These are phyloP conservation scores for Eubasilissa splendida DNA, from an alignment of 2,888 invertebrate species.

Conservation along the genomic window DNA sequence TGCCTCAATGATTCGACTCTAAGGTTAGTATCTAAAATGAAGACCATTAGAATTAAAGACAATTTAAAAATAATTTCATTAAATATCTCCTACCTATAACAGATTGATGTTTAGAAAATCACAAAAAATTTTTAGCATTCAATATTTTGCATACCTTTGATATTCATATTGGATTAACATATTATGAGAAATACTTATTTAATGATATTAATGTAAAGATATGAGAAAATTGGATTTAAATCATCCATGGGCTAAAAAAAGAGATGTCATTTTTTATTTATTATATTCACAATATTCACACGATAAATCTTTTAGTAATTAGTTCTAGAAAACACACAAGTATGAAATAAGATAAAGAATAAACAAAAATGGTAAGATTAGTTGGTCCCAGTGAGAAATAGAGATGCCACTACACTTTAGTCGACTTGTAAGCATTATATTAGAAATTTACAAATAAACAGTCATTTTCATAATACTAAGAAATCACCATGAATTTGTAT, in stretches of 20 bases:
- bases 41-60: too few relatives aligned
- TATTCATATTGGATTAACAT: too few relatives aligned
- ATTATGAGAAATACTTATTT: too few relatives aligned
- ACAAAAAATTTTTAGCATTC: too few relatives aligned
- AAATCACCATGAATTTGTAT: constrained; percentile 17
- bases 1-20: not conserved
- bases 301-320: not conserved
- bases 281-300: constrained; percentile 2
- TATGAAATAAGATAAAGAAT: constrained; percentile 3
- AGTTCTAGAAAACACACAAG: constrained; percentile 29
- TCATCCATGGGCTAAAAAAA: too few relatives aligned
- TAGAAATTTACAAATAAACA: constrained; percentile 49
- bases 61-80: too few relatives aligned
- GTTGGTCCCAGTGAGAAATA: constrained; percentile 59
- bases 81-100: too few relatives aligned
- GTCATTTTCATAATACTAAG: constrained; percentile 50
- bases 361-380: constrained; percentile 46
- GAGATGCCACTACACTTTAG: constrained; percentile 67
- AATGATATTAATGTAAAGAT: too few relatives aligned
- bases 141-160: too few relatives aligned
- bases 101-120: too few relatives aligned
- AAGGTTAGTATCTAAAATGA: too few relatives aligned
- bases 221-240: too few relatives aligned
- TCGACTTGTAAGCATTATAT: constrained; percentile 32
- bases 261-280: not conserved